phyloP scores from a whole-genome alignment of 2,888 invertebrate genomes.

The Tipula helvola region DNA sequence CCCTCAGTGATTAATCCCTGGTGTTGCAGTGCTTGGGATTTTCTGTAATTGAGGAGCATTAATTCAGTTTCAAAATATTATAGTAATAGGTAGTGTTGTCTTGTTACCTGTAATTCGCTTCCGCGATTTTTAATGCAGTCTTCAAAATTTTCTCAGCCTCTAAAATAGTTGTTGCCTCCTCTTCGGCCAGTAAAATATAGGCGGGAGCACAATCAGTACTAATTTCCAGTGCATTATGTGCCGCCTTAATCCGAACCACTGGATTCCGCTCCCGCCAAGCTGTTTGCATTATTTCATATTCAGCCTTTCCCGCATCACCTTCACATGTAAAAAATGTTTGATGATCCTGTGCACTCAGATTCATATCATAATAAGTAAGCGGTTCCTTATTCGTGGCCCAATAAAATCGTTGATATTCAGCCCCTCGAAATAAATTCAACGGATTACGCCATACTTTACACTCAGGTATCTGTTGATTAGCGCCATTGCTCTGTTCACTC shows the following conservation, averaged over 20 bases:
- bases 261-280: slow-evolving; percentile 95
- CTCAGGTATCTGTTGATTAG: slow-evolving; percentile 42
- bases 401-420: slow-evolving; percentile 92
- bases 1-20: slow-evolving; percentile 62
- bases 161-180: slow-evolving; percentile 84
- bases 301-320: slow-evolving; percentile 71
- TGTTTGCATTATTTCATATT: slow-evolving; percentile 90
- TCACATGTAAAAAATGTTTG: slow-evolving; percentile 93
- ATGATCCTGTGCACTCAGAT: slow-evolving; percentile 96
- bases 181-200: slow-evolving; percentile 88
- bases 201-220: slow-evolving; percentile 91
- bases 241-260: slow-evolving; percentile 79
- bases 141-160: slow-evolving; percentile 77
- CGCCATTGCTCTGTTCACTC: slow-evolving; percentile 30
- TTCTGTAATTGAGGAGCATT: slow-evolving; percentile 26
- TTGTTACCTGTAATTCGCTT: slow-evolving; percentile 50
- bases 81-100: not conserved
- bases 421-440: slow-evolving; percentile 84
- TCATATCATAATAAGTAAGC: slow-evolving; percentile 97
- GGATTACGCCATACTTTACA: slow-evolving; percentile 97
- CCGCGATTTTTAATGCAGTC: slow-evolving; percentile 73
- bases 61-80: not conserved
- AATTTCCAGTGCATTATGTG: slow-evolving; percentile 72
- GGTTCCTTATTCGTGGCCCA: slow-evolving; percentile 87
- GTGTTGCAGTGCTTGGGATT: slow-evolving; percentile 69